phyloP scores from a whole-genome alignment of 2,888 invertebrate genomes.

The Eristalinus aeneus region DNA sequence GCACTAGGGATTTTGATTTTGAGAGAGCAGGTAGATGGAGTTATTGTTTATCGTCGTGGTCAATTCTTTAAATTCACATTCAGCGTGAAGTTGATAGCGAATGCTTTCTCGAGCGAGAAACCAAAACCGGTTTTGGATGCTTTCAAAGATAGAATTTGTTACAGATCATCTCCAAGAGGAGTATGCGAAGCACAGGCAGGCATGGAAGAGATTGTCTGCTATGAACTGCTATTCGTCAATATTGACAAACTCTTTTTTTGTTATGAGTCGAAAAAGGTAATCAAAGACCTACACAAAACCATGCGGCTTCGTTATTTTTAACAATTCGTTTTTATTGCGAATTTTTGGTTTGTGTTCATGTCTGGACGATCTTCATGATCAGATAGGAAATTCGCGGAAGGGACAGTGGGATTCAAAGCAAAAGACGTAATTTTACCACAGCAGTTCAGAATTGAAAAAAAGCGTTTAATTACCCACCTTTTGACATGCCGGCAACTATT shows the following conservation, averaged over 20 bases:
- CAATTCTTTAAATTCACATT: no score
- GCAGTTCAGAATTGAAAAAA: no score
- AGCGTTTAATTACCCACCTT: no score
- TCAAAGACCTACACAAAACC: no score
- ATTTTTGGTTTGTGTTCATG: background rate
- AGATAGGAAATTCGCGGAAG: background rate
- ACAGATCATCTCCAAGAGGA: background rate
- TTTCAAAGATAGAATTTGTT: background rate
- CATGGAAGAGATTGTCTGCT: background rate
- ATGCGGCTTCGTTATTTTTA: no score
- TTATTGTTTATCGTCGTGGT: no score
- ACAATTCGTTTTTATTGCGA: background rate
- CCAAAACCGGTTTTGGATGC: background rate
- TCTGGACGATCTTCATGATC: no score
- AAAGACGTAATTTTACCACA: background rate
- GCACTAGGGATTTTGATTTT: no score
- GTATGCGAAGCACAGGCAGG: background rate
- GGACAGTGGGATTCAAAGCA: background rate
- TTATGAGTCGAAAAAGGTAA: no score
- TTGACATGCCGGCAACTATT: no score
- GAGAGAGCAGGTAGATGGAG: no score
- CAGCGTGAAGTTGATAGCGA: no score
- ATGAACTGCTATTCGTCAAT: background rate
- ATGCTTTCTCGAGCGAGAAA: background rate
- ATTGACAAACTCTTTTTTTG: background rate